A percentile compares a stretch with the other conserved stretches of the same genome.
phyloP scores from a whole-genome alignment of 2,888 invertebrate species.

The Netelia melanura region DNA sequence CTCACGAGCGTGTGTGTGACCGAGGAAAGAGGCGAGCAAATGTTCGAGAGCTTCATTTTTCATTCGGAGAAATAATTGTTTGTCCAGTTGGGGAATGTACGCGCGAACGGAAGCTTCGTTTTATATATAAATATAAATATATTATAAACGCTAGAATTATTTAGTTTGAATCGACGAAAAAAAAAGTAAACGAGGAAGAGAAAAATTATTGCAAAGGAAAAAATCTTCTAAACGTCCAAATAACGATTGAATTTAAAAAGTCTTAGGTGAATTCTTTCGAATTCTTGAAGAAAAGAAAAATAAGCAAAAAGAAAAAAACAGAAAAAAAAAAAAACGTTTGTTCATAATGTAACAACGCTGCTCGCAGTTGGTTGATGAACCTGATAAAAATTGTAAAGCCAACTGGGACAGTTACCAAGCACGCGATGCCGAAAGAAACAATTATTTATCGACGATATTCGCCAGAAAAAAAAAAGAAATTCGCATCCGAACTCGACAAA shows the following conservation, averaged over 20 bases:
- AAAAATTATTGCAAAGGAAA: constrained; percentile 7
- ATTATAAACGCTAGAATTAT: constrained; percentile 29
- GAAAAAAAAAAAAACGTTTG: neutral
- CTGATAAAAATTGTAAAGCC: constrained; percentile 58
- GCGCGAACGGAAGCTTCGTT: constrained; percentile 8
- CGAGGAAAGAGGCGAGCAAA: neutral
- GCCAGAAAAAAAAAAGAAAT: neutral
- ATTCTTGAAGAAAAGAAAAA: neutral
- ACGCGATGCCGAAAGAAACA: constrained; percentile 8
- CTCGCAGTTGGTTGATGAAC: constrained; percentile 60
- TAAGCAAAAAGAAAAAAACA: neutral
- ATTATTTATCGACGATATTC: neutral
- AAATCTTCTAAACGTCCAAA: constrained; percentile 26
- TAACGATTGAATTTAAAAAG: constrained; percentile 3
- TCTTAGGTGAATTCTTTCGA: constrained; percentile 7
- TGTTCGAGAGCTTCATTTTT: constrained; percentile 2
- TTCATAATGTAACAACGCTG: neutral
- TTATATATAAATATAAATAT: constrained; percentile 23
- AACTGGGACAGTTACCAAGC: constrained; percentile 33
- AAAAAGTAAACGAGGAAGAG: neutral
- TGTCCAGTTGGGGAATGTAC: constrained; percentile 10
- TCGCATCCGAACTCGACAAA: too few relatives aligned
- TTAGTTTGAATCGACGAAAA: constrained; percentile 54
- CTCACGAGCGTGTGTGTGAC: too few relatives aligned
- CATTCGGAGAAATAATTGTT: constrained; percentile 13